Conservation (phyloP, 2,113 vertebrate species). For the Oxyura jamaicensis region DNA sequence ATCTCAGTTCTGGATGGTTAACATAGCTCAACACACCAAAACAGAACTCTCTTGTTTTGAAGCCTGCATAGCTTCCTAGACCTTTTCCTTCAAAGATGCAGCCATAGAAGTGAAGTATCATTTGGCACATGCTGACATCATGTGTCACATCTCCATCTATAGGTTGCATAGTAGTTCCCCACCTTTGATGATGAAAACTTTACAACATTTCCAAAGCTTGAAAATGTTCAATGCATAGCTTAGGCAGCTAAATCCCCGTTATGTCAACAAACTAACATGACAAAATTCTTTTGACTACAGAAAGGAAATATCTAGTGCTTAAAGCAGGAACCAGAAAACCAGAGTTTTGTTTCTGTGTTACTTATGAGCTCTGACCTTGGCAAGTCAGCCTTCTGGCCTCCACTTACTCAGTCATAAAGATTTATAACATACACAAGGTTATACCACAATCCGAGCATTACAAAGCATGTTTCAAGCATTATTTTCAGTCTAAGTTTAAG, state of each 20-base stretch:
- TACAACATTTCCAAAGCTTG: neutral
- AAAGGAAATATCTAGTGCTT: constrained; percentile 32
- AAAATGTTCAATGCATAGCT: neutral
- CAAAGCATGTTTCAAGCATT: neutral
- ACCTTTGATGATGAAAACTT: neutral
- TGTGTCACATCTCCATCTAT: neutral
- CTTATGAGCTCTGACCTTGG: neutral
- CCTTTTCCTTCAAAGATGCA: neutral
- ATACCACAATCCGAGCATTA: neutral
- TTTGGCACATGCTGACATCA: neutral
- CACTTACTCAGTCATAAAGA: constrained; percentile 15
- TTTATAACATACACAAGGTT: constrained; percentile 1
- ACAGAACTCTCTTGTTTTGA: neutral
- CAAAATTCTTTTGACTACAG: neutral
- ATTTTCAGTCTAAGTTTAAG: neutral
- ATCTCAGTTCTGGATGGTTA: neutral
- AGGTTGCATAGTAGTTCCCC: neutral
- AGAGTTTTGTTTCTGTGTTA: constrained; percentile 29
- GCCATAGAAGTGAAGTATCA: neutral
- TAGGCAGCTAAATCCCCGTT: neutral
- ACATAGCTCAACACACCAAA: fast-evolving
- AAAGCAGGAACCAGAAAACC: constrained; percentile 43
- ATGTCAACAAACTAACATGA: neutral
- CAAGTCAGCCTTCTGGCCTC: constrained; percentile 16
- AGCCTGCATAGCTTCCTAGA: neutral